phyloP scores from a whole-genome alignment of 1,140 invertebrate genomes.

The Aphelenchoides fujianensis region DNA sequence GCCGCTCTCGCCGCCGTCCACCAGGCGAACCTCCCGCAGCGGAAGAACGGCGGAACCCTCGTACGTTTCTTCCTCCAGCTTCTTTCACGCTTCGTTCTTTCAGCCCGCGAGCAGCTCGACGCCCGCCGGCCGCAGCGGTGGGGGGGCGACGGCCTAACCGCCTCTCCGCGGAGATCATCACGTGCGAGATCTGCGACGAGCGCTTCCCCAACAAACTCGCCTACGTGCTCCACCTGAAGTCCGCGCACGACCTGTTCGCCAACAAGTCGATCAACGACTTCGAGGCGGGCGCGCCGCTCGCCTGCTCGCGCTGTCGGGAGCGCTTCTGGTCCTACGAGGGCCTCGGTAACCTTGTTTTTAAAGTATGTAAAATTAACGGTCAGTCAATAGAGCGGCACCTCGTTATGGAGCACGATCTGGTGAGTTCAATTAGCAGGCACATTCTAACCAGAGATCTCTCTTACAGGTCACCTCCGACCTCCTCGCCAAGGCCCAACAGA shows the following conservation, averaged over 20 bases:
- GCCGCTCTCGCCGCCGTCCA: neutral
- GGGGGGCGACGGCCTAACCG: neutral
- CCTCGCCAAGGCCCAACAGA: slow-evolving; percentile 89
- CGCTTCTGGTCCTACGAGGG: slow-evolving; percentile 80
- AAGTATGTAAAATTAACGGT: too few relatives aligned
- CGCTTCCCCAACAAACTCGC: slow-evolving; percentile 43
- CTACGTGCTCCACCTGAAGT: slow-evolving; percentile 40
- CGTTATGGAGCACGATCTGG: slow-evolving; percentile 83
- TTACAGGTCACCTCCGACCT: slow-evolving; percentile 91
- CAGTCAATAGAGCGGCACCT: slow-evolving; percentile 80
- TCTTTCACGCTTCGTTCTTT: neutral
- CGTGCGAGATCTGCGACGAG: slow-evolving; percentile 55
- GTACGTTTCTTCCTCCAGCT: too few relatives aligned
- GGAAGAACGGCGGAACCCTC: neutral
- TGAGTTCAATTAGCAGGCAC: too few relatives aligned
- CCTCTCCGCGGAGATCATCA: slow-evolving; percentile 5
- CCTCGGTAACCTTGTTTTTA: slow-evolving; percentile 65
- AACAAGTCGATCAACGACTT: slow-evolving; percentile 47
- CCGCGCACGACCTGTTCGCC: slow-evolving; percentile 45
- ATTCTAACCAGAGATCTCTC: too few relatives aligned
- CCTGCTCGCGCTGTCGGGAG: slow-evolving; percentile 92
- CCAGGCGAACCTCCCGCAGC: neutral
- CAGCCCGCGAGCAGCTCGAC: slow-evolving; percentile 16
- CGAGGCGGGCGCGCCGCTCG: slow-evolving; percentile 71
- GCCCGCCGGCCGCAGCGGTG: neutral